These are phyloP conservation scores for Eira barbara DNA, from an alignment of 2,113 vertebrate genomes.

Conservation along the genomic window DNA sequence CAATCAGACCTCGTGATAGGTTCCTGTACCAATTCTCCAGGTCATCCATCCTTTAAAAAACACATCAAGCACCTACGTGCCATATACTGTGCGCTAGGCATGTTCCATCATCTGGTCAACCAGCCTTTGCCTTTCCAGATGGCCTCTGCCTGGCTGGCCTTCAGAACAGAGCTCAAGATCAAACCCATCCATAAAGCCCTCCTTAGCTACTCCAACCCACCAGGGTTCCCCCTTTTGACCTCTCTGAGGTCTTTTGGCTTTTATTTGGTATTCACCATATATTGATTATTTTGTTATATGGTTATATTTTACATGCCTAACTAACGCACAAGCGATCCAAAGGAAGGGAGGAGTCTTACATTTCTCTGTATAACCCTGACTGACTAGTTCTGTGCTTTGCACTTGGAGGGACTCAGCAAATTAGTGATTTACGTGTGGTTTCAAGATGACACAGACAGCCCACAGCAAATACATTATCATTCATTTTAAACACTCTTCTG, in stretches of 20 bases:
- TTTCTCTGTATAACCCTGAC: background rate
- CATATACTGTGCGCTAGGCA: background rate
- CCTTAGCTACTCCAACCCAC: background rate
- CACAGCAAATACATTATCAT: background rate
- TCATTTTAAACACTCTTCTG: background rate
- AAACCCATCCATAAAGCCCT: background rate
- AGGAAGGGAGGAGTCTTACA: background rate
- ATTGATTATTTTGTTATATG: background rate
- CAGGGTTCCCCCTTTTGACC: background rate
- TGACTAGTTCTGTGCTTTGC: background rate
- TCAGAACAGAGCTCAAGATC: background rate
- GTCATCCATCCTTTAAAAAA: background rate
- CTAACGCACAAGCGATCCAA: background rate
- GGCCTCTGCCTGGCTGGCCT: background rate
- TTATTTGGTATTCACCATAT: background rate
- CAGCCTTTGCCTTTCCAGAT: background rate
- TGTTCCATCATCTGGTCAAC: background rate
- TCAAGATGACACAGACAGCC: background rate
- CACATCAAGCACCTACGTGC: background rate
- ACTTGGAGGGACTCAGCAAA: background rate
- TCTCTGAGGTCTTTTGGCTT: background rate
- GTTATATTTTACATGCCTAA: background rate
- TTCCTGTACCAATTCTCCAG: background rate
- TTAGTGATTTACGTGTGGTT: background rate
- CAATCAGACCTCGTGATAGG: background rate